These are phyloP conservation scores for Dryocosmus kuriphilus DNA, from an alignment of 2,888 invertebrate species.

Conservation along the genomic window DNA sequence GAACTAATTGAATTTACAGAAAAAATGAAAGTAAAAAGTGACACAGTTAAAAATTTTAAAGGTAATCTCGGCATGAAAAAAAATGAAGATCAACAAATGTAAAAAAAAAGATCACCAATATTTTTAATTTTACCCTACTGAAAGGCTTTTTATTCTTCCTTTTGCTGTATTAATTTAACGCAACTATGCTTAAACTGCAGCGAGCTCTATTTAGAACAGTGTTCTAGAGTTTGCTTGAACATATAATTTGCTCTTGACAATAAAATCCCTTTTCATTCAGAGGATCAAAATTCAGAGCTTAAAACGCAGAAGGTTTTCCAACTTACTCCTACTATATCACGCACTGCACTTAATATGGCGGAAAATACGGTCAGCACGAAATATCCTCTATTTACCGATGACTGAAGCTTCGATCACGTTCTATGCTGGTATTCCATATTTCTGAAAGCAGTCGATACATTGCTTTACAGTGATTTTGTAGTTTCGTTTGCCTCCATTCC, in stretches of 20 bases:
- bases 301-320: background rate
- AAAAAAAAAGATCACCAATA: no score
- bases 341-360: conserved; percentile 1
- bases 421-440: background rate
- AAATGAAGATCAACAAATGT: no score
- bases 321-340: background rate
- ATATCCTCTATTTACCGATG: conserved; percentile 3
- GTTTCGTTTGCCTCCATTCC: background rate
- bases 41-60: no score
- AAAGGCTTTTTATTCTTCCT: no score
- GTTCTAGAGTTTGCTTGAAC: background rate
- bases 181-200: no score
- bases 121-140: no score
- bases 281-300: background rate
- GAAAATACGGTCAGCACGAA: conserved; percentile 3
- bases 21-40: no score
- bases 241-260: background rate
- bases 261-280: background rate
- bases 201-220: no score
- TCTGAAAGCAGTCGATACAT: background rate
- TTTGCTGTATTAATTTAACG: no score
- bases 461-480: background rate
- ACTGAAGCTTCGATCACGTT: background rate
- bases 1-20: no score
- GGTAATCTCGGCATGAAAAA: no score